phyloP scores from a whole-genome alignment of 2,888 invertebrate genomes.

The Omphaloscelis lunosa region DNA sequence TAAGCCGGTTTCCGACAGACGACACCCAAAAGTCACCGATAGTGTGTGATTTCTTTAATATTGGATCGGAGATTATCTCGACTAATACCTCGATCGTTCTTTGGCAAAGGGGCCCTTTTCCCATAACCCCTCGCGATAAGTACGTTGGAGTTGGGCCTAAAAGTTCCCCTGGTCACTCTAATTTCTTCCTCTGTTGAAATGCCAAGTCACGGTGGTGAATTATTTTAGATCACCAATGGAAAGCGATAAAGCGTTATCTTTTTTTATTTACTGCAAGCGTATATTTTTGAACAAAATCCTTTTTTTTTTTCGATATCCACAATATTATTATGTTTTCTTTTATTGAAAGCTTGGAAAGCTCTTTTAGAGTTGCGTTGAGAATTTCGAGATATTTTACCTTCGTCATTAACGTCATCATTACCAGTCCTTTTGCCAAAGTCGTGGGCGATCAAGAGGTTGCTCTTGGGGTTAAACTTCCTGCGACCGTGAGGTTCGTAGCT shows the following conservation, averaged over 20 bases:
- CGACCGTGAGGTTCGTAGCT: constrained; percentile 70
- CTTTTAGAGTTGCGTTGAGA: constrained; percentile 35
- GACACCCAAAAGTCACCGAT: constrained; percentile 62
- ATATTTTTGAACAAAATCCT: constrained; percentile 22
- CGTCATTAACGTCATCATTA: constrained; percentile 78
- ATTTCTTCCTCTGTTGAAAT: constrained; percentile 85
- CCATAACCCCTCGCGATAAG: constrained; percentile 87
- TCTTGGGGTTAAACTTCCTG: constrained; percentile 82
- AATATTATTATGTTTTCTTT: constrained; percentile 4
- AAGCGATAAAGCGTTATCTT: constrained; percentile 61
- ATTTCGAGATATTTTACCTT: constrained; percentile 80
- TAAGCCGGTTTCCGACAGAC: constrained; percentile 64
- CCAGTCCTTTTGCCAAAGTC: constrained; percentile 86
- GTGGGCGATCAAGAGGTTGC: constrained; percentile 80
- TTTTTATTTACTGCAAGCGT: constrained; percentile 62
- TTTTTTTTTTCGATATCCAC: constrained; percentile 4
- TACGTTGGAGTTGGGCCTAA: constrained; percentile 84
- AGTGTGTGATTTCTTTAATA: constrained; percentile 63
- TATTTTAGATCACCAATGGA: constrained; percentile 50
- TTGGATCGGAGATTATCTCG: constrained; percentile 67
- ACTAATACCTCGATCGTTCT: constrained; percentile 71
- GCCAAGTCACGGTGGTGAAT: constrained; percentile 69
- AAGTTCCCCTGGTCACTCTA: constrained; percentile 83
- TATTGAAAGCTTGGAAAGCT: constrained; percentile 53
- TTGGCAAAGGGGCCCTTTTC: constrained; percentile 70